These are phyloP conservation scores for Chelonus formosanus DNA, from an alignment of 2,888 invertebrate genomes.

Conservation along the genomic window DNA sequence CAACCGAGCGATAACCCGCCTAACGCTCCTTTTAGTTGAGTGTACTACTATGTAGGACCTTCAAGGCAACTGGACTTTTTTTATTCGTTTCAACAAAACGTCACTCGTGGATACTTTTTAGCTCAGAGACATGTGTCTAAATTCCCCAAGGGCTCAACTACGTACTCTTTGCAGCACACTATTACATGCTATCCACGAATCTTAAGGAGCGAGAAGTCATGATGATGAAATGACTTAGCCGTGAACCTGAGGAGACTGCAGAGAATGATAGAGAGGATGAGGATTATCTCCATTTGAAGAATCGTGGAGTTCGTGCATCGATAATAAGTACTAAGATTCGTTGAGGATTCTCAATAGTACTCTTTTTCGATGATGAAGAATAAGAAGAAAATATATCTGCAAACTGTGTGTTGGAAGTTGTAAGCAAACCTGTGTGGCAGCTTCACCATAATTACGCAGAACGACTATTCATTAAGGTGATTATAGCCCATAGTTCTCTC, in stretches of 20 bases:
- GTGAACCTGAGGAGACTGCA: neutral
- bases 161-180: constrained; percentile 5
- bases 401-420: constrained; percentile 5
- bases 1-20: constrained; percentile 60
- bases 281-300: too few relatives aligned
- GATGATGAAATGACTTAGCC: neutral
- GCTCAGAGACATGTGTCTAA: constrained; percentile 14
- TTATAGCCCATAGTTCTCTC: constrained; percentile 55
- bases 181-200: constrained; percentile 2
- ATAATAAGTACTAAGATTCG: constrained; percentile 20
- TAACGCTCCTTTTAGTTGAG: constrained; percentile 56
- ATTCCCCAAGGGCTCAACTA: constrained; percentile 17
- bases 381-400: constrained; percentile 11
- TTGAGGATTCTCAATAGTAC: constrained; percentile 3
- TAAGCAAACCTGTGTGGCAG: constrained; percentile 31
- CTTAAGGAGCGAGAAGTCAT: neutral
- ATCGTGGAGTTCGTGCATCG: constrained; percentile 27
- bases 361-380: constrained; percentile 4
- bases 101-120: constrained; percentile 10
- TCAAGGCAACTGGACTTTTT: constrained; percentile 14
- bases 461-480: constrained; percentile 63
- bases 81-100: constrained; percentile 9
- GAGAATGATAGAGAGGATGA: constrained; percentile 1
- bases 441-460: constrained; percentile 57
- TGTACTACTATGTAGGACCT: constrained; percentile 30